These are phyloP conservation scores for Hippopotamus amphibius DNA, from an alignment of 2,113 vertebrate genomes.

Conservation along the genomic window DNA sequence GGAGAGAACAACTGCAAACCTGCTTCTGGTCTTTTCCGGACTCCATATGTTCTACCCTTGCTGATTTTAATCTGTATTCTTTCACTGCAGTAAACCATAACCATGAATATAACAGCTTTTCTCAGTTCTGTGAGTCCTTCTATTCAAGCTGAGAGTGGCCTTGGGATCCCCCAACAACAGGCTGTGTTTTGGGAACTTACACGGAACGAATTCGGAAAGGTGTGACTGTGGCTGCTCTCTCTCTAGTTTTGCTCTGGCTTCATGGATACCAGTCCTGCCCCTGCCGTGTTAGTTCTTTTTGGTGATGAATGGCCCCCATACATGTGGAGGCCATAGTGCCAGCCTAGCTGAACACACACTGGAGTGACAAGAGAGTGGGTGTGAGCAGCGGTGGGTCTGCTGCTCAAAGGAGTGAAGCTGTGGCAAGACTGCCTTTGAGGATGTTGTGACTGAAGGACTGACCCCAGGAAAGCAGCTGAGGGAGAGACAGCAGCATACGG, in stretches of 20 bases:
- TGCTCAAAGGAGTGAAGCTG: neutral
- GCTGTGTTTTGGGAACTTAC: neutral
- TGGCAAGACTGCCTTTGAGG: neutral
- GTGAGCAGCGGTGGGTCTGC: neutral
- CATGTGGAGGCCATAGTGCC: neutral
- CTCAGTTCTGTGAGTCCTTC: neutral
- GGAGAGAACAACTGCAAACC: neutral
- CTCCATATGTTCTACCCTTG: neutral
- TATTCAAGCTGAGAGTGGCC: neutral
- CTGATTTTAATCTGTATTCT: neutral
- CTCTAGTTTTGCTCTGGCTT: neutral
- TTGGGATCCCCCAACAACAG: neutral
- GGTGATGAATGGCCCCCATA: neutral
- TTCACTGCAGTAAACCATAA: neutral
- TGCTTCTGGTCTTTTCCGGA: neutral
- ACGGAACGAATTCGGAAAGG: neutral
- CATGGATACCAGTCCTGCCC: neutral
- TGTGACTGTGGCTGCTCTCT: neutral
- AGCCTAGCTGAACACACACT: neutral
- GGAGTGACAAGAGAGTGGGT: neutral
- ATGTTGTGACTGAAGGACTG: neutral
- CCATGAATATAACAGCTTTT: neutral
- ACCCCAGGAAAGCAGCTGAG: neutral
- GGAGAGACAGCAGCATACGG: neutral
- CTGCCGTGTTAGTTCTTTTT: no score